A percentile compares a stretch with the other conserved stretches of the same genome.
Evolutionary conservation across 2,113 vertebrate genomes (phyloP).

Genomic region (Stegostoma tigrinum): DNA sequence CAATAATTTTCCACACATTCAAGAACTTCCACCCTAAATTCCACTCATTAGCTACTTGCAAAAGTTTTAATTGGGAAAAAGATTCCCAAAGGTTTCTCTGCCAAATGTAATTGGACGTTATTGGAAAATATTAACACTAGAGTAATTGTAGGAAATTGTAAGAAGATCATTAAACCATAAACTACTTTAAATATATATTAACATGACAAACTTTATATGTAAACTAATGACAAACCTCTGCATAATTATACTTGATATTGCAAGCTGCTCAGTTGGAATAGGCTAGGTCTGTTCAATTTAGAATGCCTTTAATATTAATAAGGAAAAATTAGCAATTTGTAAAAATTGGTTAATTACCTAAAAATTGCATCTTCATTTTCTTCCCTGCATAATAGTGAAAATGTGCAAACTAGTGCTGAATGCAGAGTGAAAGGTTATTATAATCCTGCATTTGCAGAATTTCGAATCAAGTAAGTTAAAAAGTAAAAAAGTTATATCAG

Average conservation of each 20-base stretch:
- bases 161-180: not conserved
- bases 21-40: not conserved
- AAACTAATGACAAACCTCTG: not conserved
- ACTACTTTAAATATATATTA: not conserved
- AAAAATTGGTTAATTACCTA: not conserved
- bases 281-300: not conserved
- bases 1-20: not conserved
- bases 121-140: not conserved
- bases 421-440: not conserved
- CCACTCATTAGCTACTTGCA: not conserved
- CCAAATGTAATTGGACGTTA: not conserved
- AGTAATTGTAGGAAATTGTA: not conserved
- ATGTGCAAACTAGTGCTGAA: not conserved
- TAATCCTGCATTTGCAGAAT: not conserved
- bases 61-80: not conserved
- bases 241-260: not conserved
- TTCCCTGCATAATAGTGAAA: not conserved
- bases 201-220: not conserved
- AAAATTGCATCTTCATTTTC: not conserved
- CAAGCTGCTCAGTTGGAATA: constrained; percentile 2
- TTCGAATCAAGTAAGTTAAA: not conserved
- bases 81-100: constrained; percentile 1
- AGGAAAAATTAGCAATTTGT: not conserved
- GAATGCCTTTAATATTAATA: not conserved
- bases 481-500: not conserved